Percentiles rank a stretch among this genome's conserved stretches.
Evolutionary conservation across 2,888 invertebrate species (phyloP).

Genomic region (Sphinx pinastri): DNA sequence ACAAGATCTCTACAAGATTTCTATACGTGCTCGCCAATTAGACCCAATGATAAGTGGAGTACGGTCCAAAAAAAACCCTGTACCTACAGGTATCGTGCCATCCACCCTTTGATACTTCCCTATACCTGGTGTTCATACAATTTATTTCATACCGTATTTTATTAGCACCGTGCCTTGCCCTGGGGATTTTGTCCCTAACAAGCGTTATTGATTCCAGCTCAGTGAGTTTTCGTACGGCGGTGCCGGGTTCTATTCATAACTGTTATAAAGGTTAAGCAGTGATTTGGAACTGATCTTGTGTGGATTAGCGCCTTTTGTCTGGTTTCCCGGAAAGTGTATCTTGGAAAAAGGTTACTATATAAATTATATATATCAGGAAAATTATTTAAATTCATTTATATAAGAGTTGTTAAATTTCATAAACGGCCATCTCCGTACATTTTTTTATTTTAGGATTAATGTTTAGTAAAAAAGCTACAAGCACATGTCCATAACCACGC

Average conservation of each 20-base stretch:
- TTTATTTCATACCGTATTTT: not conserved
- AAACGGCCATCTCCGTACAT: no score
- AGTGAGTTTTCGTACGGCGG: not conserved
- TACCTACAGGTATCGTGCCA: not conserved
- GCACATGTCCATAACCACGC: no score
- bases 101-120: not conserved
- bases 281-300: not conserved
- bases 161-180: not conserved
- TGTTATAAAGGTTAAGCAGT: not conserved
- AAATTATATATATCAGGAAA: no score
- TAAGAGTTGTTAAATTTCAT: no score
- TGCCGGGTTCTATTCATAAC: not conserved
- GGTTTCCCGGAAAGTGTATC: not conserved
- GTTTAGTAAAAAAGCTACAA: no score
- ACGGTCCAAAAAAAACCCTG: no score
- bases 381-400: no score
- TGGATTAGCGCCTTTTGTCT: not conserved
- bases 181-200: not conserved
- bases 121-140: not conserved
- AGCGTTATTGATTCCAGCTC: constrained; percentile 5
- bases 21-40: no score
- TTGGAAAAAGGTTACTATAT: no score
- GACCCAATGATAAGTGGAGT: no score
- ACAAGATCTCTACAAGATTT: no score
- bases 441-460: no score